Base-by-base conservation (phyloP, 2,888 invertebrate species). In the Scaptodrosophila latifasciaeformis region DNA sequence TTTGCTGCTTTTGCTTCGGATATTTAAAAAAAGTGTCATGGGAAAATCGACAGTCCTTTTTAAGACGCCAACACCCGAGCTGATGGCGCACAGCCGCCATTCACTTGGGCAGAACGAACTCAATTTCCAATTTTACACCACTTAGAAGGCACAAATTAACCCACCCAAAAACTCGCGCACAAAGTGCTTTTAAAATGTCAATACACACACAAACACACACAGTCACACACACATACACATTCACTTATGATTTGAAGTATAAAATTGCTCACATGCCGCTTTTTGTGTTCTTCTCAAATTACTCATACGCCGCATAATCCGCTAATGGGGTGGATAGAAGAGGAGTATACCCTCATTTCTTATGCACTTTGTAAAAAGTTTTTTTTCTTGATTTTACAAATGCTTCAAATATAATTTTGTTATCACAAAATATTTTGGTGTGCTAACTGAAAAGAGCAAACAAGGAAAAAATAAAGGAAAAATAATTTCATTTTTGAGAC, bases 381-480 rank as follows among this genome's bases (percentile, higher is more conserved):
- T 40, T 19, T 40, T 40, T n/a, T 40, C 10, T 40, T 40, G 37
- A 13, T 37, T 37, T 37, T 9, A 29, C 1, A 29, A 40, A 49
- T 42, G 47, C 50, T 53, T 43, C n/a, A 53, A 55, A 55, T 65
- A 60, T 67, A 66, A 67, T 64, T 64, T 66, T 57, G 64, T 60
- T 67, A 66, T 57, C 56, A 59, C 34, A 52, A 59, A 47, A 54
- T 50, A 35, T 50, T n/a, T n/a, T n/a, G n/a, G 54, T 62, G 62
- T 31, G 58, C 59, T 44, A 50, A 55, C 34, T 51, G 52, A 49
- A 35, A 58, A 21, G 46, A 21, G 19, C 31, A 48, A 35, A 48
- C 34, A 50, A 46, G 12, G 27, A 34, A 15, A 30, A 47, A 39
- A 42, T 49, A 47, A 50, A 21, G 10, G 18, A n/a, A 37, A 37